Base-by-base conservation (phyloP, 2,797 vertebrate species). In the Ispidina lecontei region DNA sequence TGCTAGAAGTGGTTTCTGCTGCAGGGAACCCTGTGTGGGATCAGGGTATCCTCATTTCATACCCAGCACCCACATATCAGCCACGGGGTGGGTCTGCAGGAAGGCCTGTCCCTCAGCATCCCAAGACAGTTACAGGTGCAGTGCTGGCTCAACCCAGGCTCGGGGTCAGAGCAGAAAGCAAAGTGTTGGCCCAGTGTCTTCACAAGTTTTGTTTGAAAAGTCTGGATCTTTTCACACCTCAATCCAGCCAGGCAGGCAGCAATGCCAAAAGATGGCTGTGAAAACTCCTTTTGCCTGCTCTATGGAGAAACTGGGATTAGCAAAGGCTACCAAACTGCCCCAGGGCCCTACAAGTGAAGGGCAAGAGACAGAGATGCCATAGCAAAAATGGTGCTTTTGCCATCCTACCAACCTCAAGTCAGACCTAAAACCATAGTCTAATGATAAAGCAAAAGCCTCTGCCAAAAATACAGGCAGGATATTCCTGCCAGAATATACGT, bases 381-480 rank as follows among this genome's bases (percentile, higher is more conserved):
- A 9, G 9, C 54, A 78, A 52, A 90, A 73, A 52, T 3, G 2
- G 5, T 17, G 5, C 0, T 0, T 33, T 76, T 75, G 37, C 55
- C 63, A 59, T 33, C 7, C 41, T 65, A 69, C 8, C 21, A 55
- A 59, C 28, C 44, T 59, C 26, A 62, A 51, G 14, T 59, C 41
- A 63, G 41, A 49, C 44, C 41, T 78, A 65, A 93, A 95, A 63
- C 13, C 21, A 5, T 29, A 51, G 20, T 29, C 49, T 78, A 77
- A 65, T 56, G 86, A 94, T 83, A 93, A 96, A 89, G 81, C 65
- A 96, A 91, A 94, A 94, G 10, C 17, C 31, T 69, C 47, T 89
- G 81, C 59, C 84, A 94, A 85, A 95, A 85, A 67, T n/a, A 83
- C 12, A 91, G 60, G 59, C 67, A 78, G 52, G 63, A 84, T 12